A percentile compares a stretch with the other conserved stretches of the same genome.
These are phyloP conservation scores for Macropis europaea DNA, from an alignment of 2,888 invertebrate genomes.

Conservation along the genomic window DNA sequence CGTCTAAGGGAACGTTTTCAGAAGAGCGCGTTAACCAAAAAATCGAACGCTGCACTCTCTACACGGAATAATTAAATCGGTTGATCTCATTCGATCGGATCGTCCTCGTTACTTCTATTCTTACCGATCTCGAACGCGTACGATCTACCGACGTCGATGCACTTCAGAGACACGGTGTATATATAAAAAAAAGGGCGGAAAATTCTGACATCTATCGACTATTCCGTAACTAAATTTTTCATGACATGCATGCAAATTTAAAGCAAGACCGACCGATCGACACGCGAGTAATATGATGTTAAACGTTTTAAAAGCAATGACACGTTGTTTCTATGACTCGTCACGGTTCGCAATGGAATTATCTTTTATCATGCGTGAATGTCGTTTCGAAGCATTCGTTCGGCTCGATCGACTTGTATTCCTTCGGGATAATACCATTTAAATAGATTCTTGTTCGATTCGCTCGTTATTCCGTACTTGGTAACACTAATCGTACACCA, in stretches of 20 bases:
- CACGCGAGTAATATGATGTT: not conserved
- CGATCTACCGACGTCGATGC: too few species aligned
- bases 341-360: not conserved
- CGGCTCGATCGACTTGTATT: not conserved
- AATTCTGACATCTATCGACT: constrained; percentile 19
- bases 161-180: too few species aligned
- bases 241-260: constrained; percentile 21
- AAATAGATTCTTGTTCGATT: constrained; percentile 11
- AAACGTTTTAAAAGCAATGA: constrained; percentile 2
- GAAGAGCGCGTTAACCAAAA: constrained; percentile 47
- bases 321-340: not conserved
- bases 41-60: constrained; percentile 35
- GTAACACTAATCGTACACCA: not conserved
- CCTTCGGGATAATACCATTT: constrained; percentile 47
- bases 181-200: constrained; percentile 6
- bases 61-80: constrained; percentile 10
- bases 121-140: not conserved
- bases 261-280: not conserved
- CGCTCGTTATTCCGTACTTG: not conserved
- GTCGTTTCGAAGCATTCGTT: not conserved
- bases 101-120: not conserved
- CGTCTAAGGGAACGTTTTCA: constrained; percentile 32
- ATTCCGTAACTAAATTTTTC: constrained; percentile 26
- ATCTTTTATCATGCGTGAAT: not conserved
- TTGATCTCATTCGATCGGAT: not conserved